These are phyloP conservation scores for Pyxicephalus adspersus DNA, from an alignment of 2,113 vertebrate species.

Conservation along the genomic window DNA sequence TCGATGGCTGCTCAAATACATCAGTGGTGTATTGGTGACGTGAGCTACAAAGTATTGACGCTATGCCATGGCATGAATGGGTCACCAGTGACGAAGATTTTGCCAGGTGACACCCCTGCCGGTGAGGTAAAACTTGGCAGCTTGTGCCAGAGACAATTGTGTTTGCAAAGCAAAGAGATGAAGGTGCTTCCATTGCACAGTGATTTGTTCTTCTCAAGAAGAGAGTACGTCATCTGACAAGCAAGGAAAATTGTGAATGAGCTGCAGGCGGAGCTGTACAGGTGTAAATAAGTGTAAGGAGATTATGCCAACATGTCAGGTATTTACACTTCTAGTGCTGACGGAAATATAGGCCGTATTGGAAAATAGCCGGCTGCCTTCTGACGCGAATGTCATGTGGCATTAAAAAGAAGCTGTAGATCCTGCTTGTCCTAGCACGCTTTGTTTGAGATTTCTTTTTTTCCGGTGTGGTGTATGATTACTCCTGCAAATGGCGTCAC, in stretches of 20 bases:
- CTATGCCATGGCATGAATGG: background rate
- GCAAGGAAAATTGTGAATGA: constrained; percentile 37
- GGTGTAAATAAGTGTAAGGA: background rate
- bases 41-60: background rate
- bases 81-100: constrained; percentile 24
- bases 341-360: background rate
- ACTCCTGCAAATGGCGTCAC: too few species aligned
- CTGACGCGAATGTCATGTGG: too few species aligned
- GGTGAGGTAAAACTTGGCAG: constrained; percentile 4
- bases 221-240: constrained; percentile 2
- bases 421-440: too few species aligned
- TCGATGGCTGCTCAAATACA: constrained; percentile 18
- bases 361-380: too few species aligned
- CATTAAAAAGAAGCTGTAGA: too few species aligned
- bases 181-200: background rate
- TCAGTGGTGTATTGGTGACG: constrained; percentile 20
- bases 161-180: constrained; percentile 18
- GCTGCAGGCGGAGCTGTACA: background rate
- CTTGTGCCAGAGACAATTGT: constrained; percentile 13
- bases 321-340: background rate
- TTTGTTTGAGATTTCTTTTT: too few species aligned
- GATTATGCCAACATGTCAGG: background rate
- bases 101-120: background rate
- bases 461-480: too few species aligned
- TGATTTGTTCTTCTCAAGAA: constrained; percentile 3